Conservation (phyloP, 2,797 vertebrate species). For the Hybognathus amarus region DNA sequence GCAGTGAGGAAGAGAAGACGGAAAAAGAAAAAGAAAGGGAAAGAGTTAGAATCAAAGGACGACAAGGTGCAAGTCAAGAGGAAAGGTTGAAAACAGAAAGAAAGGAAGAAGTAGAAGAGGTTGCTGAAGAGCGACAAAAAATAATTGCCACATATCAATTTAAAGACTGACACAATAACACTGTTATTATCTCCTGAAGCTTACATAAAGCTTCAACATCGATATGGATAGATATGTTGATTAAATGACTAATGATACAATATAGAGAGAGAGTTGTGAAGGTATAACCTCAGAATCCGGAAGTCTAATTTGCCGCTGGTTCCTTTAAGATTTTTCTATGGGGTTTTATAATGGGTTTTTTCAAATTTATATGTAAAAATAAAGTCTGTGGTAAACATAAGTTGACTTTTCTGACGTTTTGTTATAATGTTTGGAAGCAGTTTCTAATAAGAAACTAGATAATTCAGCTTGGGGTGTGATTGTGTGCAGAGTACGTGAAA, state of each 20-base stretch:
- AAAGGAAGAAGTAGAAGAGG: constrained; percentile 1
- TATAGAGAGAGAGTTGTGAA: too few relatives aligned
- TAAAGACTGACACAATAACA: neutral
- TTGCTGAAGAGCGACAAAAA: neutral
- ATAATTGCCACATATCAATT: neutral
- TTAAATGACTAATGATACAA: neutral
- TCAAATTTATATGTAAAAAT: too few relatives aligned
- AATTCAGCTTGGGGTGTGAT: too few relatives aligned
- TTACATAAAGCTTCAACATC: neutral
- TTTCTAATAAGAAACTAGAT: too few relatives aligned
- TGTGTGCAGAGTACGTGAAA: too few relatives aligned
- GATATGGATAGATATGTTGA: neutral
- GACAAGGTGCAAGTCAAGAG: neutral
- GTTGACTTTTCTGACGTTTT: too few relatives aligned
- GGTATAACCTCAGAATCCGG: too few relatives aligned
- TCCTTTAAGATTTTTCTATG: too few relatives aligned
- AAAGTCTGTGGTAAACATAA: too few relatives aligned
- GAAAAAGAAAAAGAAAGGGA: neutral
- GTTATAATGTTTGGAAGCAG: too few relatives aligned
- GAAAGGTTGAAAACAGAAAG: constrained; percentile 41
- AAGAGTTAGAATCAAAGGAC: constrained; percentile 11
- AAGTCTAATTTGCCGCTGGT: too few relatives aligned
- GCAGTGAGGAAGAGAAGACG: constrained; percentile 5
- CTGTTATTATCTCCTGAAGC: neutral
- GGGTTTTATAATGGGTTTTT: too few relatives aligned